These are phyloP conservation scores for Talpa occidentalis DNA, from an alignment of 2,113 vertebrate species.

Conservation along the genomic window DNA sequence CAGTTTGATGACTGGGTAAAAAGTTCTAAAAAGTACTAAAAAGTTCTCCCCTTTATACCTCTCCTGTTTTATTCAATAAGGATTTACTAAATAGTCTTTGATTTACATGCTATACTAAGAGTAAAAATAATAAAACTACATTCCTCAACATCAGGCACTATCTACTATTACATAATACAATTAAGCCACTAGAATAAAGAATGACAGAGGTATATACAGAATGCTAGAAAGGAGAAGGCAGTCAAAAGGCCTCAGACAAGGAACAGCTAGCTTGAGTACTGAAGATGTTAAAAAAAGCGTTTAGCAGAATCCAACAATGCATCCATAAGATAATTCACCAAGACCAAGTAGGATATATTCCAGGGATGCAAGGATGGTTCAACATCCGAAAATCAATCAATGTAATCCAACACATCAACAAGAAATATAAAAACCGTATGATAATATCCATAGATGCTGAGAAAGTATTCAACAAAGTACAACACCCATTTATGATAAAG, in stretches of 20 bases:
- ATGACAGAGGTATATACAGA: constrained; percentile 14
- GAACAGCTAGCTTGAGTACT: background rate
- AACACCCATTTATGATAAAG: too few relatives aligned
- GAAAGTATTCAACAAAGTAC: too few relatives aligned
- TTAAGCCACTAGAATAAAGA: background rate
- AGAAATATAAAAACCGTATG: too few relatives aligned
- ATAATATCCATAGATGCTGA: too few relatives aligned
- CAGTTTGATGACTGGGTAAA: background rate
- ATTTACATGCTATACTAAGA: background rate
- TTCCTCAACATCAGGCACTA: background rate
- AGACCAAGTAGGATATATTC: too few relatives aligned
- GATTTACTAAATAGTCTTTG: background rate
- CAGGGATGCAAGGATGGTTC: too few relatives aligned
- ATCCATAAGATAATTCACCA: too few relatives aligned
- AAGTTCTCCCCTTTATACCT: background rate
- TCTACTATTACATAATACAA: background rate
- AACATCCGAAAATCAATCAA: too few relatives aligned
- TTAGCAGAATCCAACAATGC: too few relatives aligned
- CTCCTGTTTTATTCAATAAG: background rate
- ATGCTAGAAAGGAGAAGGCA: constrained; percentile 6
- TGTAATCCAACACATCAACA: too few relatives aligned
- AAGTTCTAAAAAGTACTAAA: too few relatives aligned
- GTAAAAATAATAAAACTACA: constrained; percentile 22
- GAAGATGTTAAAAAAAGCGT: background rate
- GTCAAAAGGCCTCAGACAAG: constrained; percentile 9